Percentiles rank a stretch among this genome's conserved stretches.
These are phyloP conservation scores for Lasioglossum villosulum DNA, from an alignment of 2,888 invertebrate genomes.

Conservation along the genomic window DNA sequence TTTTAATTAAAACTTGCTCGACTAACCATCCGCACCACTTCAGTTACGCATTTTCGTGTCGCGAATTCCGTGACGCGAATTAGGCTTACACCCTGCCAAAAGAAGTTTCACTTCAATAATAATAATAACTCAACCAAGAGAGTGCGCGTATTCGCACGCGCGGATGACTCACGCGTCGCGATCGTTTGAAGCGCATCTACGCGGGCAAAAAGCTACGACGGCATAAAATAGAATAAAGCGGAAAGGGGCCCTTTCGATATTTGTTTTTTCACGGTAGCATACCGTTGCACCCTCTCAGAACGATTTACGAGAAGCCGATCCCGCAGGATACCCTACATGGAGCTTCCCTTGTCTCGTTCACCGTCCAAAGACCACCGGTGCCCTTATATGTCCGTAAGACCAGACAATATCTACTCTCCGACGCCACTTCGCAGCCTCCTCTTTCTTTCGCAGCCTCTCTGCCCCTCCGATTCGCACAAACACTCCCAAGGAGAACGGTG, in stretches of 20 bases:
- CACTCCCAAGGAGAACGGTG: conserved; percentile 20
- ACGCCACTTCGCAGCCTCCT: conserved; percentile 52
- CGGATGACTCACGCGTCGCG: not conserved
- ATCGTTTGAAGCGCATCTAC: not conserved
- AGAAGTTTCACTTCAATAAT: no score
- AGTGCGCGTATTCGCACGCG: not conserved
- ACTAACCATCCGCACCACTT: no score
- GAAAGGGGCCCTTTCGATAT: conserved; percentile 30
- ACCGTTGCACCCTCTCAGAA: conserved; percentile 54
- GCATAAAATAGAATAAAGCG: conserved; percentile 29
- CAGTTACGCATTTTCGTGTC: no score
- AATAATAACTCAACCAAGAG: not conserved
- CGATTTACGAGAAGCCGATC: conserved; percentile 70
- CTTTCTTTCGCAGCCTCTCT: conserved; percentile 39
- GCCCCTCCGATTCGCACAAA: conserved; percentile 27
- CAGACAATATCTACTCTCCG: conserved; percentile 75
- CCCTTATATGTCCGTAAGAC: conserved; percentile 79
- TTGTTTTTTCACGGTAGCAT: conserved; percentile 49
- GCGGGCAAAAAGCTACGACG: not conserved
- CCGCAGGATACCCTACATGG: conserved; percentile 69
- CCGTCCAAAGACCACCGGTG: conserved; percentile 68
- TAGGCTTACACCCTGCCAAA: no score
- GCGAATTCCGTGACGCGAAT: no score
- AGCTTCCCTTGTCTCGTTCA: conserved; percentile 69
- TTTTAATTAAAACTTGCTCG: no score